Evolutionary conservation across 2,113 vertebrate species (phyloP), one percentile per base, ranked within the genome.

Genomic region (Cavia aperea): DNA sequence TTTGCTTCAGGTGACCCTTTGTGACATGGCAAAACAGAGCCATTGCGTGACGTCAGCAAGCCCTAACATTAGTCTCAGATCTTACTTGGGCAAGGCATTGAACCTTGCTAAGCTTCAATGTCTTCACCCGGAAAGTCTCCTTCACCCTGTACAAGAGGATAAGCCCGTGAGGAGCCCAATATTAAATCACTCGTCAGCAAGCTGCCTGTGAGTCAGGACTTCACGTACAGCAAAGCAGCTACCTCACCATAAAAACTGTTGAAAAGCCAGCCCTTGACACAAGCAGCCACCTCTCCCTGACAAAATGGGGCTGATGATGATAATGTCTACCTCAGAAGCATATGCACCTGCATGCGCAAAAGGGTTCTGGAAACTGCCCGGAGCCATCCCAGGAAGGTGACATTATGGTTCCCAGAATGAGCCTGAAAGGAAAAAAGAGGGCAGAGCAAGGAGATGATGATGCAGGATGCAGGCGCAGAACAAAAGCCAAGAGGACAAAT

Each of bases 261-360:
- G 95, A 94, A 93, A 78, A 88, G 81, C 66, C 96, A 94, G 95
- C 66, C 81, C 86, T 95, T 81, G 63, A 92, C 89, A 85, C 29
- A 51, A 78, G 86, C 82, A 70, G 73, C 95, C 66, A 39, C 93
- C 94, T 93, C 93, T 95, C 91, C 68, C 91, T 3, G 19, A 84
- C 85, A 91, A 58, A 93, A 56, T 13, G 2, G 82, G 72, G 87
- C 77, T 73, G 86, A 46, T 58, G 79, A 58, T 88, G 94, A n/a
- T 19, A 51, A 31, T 26, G 26, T 84, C 95, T 93, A 36, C 81
- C 75, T 93, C 83, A 77, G 93, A 68, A 86, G 82, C 73, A 33
- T 7, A 13, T 33, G 72, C 65, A 58, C 1, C 49, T 73, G 77
- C 2, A 2, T 49, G 49, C 2, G 3, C 88, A 83, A 26, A 46